Percentiles rank a stretch among this genome's conserved stretches.
Conservation (phyloP, 2,888 invertebrate genomes). For the Heteropelma amictum region DNA sequence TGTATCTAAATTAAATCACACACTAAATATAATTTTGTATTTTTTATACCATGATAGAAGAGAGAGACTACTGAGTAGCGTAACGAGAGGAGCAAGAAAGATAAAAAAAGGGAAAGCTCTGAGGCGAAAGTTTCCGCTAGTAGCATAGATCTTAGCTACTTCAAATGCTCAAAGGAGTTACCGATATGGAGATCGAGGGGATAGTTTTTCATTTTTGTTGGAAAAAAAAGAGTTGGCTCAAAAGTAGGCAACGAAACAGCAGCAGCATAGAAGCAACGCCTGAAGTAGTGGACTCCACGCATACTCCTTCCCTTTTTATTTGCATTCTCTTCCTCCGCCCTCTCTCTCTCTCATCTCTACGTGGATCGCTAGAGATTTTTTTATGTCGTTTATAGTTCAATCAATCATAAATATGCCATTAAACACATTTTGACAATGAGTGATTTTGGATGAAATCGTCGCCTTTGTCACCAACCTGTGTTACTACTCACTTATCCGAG, state of each 20-base stretch:
- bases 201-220: slow-evolving; percentile 68
- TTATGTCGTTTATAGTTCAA: no score
- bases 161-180: slow-evolving; percentile 54
- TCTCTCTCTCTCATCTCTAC: no score
- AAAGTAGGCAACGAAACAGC: slow-evolving; percentile 23
- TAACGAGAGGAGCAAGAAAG: not conserved
- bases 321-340: no score
- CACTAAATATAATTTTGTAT: not conserved
- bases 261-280: slow-evolving; percentile 41
- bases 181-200: slow-evolving; percentile 51
- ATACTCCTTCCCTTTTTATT: slow-evolving; percentile 72
- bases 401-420: no score
- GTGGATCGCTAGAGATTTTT: no score
- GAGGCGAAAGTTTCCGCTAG: slow-evolving; percentile 25
- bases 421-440: no score
- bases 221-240: slow-evolving; percentile 66
- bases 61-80: not conserved
- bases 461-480: no score
- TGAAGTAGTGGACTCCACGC: slow-evolving; percentile 71
- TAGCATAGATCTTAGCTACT: slow-evolving; percentile 39
- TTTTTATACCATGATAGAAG: not conserved
- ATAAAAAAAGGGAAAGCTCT: not conserved
- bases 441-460: no score
- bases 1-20: no score
- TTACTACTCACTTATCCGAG: no score